Conservation (phyloP, 2,797 vertebrate genomes). For the Rhabdomys pumilio region DNA sequence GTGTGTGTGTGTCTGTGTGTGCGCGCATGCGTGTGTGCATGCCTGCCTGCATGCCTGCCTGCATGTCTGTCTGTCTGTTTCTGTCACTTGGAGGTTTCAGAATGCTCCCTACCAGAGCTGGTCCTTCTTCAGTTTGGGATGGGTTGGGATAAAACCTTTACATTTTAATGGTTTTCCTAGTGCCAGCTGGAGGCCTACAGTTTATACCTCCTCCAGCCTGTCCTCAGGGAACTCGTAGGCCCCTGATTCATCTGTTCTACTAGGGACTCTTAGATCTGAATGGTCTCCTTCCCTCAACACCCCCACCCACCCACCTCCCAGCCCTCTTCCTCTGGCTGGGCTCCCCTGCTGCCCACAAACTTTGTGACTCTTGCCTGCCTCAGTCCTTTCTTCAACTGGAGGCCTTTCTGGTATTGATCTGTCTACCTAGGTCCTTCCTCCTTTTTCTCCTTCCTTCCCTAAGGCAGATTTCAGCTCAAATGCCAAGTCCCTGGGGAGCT, state of each 20-base stretch:
- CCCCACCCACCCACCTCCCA: no score
- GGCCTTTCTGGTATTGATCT: neutral
- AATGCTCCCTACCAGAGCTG: neutral
- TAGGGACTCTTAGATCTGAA: accelerated
- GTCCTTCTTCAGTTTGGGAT: neutral
- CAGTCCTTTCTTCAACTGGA: neutral
- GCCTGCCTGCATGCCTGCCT: neutral
- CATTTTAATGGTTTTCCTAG: conserved; percentile 19
- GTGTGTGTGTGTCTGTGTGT: neutral
- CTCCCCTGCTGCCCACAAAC: neutral
- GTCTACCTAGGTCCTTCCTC: neutral
- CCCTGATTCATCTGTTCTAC: neutral
- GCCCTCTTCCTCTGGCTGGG: neutral
- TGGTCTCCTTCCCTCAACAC: no score
- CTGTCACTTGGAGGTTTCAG: neutral
- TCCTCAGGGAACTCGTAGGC: neutral
- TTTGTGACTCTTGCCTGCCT: neutral
- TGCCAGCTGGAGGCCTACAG: neutral
- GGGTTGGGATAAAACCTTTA: neutral
- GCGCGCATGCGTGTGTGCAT: accelerated
- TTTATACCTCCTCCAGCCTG: neutral
- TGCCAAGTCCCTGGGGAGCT: neutral
- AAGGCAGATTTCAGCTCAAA: conserved; percentile 11
- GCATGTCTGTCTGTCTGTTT: no score
- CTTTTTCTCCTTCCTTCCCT: neutral